A percentile compares a stretch with the other conserved stretches of the same genome.
Conservation (phyloP, 1,140 invertebrate species). For the Hylaeus anthracinus region DNA sequence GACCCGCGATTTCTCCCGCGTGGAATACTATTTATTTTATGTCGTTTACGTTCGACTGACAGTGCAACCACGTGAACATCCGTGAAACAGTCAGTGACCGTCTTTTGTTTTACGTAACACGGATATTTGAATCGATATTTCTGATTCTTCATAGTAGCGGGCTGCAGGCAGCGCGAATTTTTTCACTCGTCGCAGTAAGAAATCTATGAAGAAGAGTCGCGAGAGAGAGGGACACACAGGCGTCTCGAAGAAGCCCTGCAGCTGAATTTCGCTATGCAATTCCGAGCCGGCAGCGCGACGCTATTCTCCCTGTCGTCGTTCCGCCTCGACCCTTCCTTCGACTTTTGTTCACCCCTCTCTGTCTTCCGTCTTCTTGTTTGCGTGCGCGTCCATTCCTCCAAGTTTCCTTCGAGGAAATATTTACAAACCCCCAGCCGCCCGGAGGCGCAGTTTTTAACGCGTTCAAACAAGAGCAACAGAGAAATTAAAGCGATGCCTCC, state of each 20-base stretch:
- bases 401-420: slow-evolving; percentile 40
- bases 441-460: slow-evolving; percentile 30
- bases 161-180: background rate
- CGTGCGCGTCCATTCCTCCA: background rate
- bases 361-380: background rate
- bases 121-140: too few relatives aligned
- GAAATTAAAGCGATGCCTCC: slow-evolving; percentile 54
- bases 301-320: background rate
- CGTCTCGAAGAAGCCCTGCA: slow-evolving; percentile 4
- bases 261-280: slow-evolving; percentile 30
- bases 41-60: too few relatives aligned
- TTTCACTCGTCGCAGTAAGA: background rate
- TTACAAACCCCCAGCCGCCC: slow-evolving; percentile 15
- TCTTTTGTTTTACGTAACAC: too few relatives aligned
- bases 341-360: background rate
- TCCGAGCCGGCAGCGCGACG: background rate
- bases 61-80: too few relatives aligned
- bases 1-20: too few relatives aligned
- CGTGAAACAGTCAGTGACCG: too few relatives aligned
- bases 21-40: too few relatives aligned
- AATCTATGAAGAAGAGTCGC: background rate
- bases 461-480: background rate
- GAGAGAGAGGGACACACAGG: background rate
- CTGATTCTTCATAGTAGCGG: too few relatives aligned
- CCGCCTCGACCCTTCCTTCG: background rate